Percentiles rank a stretch among this genome's conserved stretches.
These are phyloP conservation scores for Nephrotoma guestfalica DNA, from an alignment of 2,888 invertebrate genomes.

Conservation along the genomic window DNA sequence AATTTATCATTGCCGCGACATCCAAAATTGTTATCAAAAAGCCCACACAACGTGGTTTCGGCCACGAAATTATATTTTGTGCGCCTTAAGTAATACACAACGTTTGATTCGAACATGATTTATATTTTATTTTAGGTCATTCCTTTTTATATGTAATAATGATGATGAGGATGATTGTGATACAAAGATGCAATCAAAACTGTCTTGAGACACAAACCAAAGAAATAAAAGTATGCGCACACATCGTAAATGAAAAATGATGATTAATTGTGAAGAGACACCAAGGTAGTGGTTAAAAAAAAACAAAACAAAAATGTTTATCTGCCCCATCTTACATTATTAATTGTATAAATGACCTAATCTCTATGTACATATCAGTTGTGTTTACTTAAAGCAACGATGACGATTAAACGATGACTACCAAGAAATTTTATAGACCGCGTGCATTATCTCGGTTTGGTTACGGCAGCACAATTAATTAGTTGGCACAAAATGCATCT, in stretches of 20 bases:
- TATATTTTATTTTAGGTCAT: neutral
- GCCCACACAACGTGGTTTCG: neutral
- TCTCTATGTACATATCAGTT: neutral
- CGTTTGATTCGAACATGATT: neutral
- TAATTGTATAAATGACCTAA: neutral
- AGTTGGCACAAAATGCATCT: neutral
- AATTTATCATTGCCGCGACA: neutral
- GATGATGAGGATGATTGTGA: neutral
- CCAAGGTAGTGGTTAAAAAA: neutral
- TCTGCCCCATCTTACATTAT: neutral
- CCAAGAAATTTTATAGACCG: neutral
- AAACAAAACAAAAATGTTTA: neutral
- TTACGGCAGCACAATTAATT: neutral
- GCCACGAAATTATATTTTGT: neutral
- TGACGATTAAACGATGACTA: neutral
- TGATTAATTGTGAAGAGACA: neutral
- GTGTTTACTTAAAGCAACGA: neutral
- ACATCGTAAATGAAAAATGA: neutral
- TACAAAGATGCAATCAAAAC: neutral
- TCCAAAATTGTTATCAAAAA: neutral
- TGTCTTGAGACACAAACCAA: neutral
- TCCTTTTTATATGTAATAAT: neutral
- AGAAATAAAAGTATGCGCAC: neutral
- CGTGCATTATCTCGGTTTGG: neutral
- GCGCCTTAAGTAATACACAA: neutral